These are phyloP conservation scores for Strongylocentrotus purpuratus DNA, from an alignment of 35 echinoderm and acorn worm genomes.

Conservation along the genomic window DNA sequence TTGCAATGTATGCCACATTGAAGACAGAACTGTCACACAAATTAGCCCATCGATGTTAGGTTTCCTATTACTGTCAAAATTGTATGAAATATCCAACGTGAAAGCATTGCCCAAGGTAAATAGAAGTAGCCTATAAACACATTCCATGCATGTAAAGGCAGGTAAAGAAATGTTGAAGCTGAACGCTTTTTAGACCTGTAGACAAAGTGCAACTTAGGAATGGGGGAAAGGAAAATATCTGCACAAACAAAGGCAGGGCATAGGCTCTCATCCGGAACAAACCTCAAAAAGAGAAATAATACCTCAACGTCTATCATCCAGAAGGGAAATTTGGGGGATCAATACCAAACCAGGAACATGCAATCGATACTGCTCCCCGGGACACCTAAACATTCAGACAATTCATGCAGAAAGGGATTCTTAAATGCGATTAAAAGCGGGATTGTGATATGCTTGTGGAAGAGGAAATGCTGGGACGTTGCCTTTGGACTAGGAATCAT, in stretches of 20 bases:
- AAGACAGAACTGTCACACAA: background rate
- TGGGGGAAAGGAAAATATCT: background rate
- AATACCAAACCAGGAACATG: background rate
- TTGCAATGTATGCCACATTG: background rate
- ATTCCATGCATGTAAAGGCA: background rate
- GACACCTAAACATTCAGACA: background rate
- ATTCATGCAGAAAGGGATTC: background rate
- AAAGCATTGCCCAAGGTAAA: background rate
- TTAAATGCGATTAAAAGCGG: constrained; percentile 4
- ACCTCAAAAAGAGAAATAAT: background rate
- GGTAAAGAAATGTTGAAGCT: background rate
- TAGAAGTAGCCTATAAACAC: background rate
- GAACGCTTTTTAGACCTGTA: background rate
- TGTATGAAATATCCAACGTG: background rate
- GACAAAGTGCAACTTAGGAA: background rate
- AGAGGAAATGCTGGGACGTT: background rate
- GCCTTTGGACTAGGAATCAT: constrained; percentile 8
- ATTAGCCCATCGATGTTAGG: background rate
- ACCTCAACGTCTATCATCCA: background rate
- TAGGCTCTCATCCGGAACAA: background rate
- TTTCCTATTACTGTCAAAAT: background rate
- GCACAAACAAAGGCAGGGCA: background rate
- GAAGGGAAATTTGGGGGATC: background rate
- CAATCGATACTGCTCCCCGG: background rate
- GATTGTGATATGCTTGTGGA: background rate